Evolutionary conservation across 2,797 vertebrate genomes (phyloP).

Genomic region (Telmatherina bonti): DNA sequence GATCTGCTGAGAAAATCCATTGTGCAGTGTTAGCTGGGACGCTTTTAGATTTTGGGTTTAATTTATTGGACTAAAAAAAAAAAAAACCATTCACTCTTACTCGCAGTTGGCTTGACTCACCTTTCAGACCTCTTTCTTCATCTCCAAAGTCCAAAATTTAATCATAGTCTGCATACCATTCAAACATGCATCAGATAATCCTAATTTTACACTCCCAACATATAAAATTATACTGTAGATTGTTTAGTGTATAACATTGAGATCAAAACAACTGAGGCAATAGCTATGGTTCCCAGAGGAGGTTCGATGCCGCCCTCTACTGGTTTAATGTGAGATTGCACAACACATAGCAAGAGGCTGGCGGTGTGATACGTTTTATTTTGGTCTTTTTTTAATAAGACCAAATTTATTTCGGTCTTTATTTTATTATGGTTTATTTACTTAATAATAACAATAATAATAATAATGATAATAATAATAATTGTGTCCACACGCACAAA

Average conservation of each 20-base stretch:
- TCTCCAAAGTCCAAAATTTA: neutral
- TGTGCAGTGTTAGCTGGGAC: no score
- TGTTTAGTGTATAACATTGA: neutral
- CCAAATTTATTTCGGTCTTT: no score
- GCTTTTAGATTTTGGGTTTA: no score
- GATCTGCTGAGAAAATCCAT: neutral
- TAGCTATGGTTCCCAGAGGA: conserved; percentile 1
- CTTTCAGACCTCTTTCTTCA: neutral
- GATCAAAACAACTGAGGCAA: neutral
- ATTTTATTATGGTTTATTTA: no score
- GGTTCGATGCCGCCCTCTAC: conserved; percentile 52
- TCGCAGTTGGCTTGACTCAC: neutral
- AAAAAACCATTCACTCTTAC: neutral
- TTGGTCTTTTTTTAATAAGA: neutral
- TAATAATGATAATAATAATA: neutral
- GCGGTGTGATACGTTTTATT: neutral
- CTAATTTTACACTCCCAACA: neutral
- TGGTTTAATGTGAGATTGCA: conserved; percentile 20
- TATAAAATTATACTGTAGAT: neutral
- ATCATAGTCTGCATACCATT: neutral
- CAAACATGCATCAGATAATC: neutral
- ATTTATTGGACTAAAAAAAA: no score
- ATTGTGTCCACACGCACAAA: neutral
- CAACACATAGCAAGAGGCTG: neutral
- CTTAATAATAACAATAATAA: neutral